Conservation (phyloP, 2,888 invertebrate species). For the Xiphydria camelus region DNA sequence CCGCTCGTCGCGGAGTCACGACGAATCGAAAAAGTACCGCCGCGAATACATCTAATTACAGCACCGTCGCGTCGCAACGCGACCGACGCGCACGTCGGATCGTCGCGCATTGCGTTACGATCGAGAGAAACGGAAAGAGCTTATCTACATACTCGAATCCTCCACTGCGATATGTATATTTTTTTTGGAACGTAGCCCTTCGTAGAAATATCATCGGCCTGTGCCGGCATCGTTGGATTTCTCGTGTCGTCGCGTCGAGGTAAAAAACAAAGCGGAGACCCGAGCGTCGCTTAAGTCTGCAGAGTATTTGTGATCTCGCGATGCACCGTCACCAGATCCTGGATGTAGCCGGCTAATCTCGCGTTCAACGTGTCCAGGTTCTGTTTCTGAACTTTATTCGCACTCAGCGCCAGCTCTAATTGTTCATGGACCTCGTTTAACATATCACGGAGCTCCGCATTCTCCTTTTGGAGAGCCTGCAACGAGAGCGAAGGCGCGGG, state of each 20-base stretch:
- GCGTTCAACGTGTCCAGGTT: slow-evolving; percentile 80
- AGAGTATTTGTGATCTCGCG: slow-evolving; percentile 81
- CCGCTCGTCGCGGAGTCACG: no score
- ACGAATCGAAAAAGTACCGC: no score
- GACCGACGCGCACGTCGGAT: no score
- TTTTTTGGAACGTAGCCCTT: slow-evolving; percentile 35
- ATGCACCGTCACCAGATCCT: slow-evolving; percentile 80
- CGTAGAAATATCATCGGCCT: slow-evolving; percentile 8
- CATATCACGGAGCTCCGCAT: slow-evolving; percentile 68
- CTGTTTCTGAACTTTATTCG: slow-evolving; percentile 81
- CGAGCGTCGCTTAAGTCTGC: slow-evolving; percentile 66
- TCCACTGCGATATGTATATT: slow-evolving; percentile 33
- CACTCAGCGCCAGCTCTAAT: slow-evolving; percentile 75
- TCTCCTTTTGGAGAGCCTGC: slow-evolving; percentile 66
- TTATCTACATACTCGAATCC: no score
- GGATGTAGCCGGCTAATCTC: slow-evolving; percentile 79
- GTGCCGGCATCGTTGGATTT: background rate
- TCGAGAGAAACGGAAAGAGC: no score
- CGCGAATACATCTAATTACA: no score
- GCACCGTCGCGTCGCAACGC: no score
- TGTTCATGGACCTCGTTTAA: slow-evolving; percentile 78
- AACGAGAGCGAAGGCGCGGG: no score
- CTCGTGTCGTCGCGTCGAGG: background rate
- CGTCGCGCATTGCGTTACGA: no score
- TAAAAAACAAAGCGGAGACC: slow-evolving; percentile 13